Conservation (phyloP, 2,113 vertebrate species). For the Leiothrix lutea region DNA sequence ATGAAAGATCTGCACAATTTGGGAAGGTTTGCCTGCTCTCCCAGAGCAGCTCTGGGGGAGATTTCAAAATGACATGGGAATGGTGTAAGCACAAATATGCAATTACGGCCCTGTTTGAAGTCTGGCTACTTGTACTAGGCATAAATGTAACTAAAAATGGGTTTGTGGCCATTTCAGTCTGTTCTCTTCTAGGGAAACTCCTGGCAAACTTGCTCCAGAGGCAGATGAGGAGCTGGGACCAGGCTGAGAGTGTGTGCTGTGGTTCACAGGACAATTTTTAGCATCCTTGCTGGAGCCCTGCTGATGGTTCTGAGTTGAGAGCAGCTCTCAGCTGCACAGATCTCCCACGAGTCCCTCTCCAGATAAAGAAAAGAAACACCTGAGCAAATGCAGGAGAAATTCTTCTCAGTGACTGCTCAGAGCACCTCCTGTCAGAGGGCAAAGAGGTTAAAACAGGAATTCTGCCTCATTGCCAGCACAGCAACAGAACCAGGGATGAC, state of each 20-base stretch:
- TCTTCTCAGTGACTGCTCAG: background rate
- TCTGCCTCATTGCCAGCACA: background rate
- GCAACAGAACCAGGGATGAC: background rate
- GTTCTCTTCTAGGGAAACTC: background rate
- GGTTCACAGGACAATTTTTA: background rate
- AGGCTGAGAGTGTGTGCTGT: background rate
- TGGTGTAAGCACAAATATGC: background rate
- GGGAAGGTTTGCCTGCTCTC: slow-evolving; percentile 1
- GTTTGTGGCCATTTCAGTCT: background rate
- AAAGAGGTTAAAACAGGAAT: background rate
- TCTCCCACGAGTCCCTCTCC: background rate
- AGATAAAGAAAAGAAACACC: background rate
- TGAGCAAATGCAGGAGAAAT: background rate
- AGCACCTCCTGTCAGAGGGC: background rate
- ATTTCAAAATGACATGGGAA: background rate
- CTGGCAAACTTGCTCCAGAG: background rate
- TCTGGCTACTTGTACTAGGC: background rate
- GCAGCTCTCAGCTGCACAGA: background rate
- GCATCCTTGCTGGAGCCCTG: background rate
- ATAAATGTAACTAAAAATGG: background rate
- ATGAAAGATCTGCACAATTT: background rate
- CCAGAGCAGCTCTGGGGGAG: background rate
- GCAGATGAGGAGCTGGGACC: background rate
- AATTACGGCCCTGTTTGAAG: background rate
- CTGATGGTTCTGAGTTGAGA: background rate